Percentiles rank a stretch among this genome's conserved stretches.
phyloP scores from a whole-genome alignment of 2,888 invertebrate genomes.

The Abrostola tripartita region DNA sequence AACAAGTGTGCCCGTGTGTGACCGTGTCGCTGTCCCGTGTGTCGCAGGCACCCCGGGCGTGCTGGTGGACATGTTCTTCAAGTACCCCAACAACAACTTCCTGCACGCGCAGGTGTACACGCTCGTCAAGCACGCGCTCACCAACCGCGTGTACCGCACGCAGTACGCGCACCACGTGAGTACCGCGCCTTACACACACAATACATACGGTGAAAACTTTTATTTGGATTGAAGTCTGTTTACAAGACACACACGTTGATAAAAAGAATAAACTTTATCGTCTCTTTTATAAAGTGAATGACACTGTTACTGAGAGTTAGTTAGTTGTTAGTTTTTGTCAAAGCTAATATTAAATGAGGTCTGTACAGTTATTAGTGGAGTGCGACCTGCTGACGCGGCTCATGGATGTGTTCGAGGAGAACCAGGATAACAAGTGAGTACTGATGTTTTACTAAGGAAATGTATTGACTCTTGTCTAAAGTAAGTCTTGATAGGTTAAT shows the following conservation, averaged over 20 bases:
- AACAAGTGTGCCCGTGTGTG: neutral
- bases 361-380: slow-evolving; percentile 91
- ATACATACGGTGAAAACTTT: too few species aligned
- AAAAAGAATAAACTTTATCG: too few species aligned
- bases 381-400: slow-evolving; percentile 94
- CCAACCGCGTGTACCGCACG: slow-evolving; percentile 67
- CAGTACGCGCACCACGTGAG: slow-evolving; percentile 71
- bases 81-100: slow-evolving; percentile 98
- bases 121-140: slow-evolving; percentile 92
- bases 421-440: slow-evolving; percentile 93
- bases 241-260: too few species aligned
- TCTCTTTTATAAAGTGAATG: neutral
- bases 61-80: slow-evolving; percentile 95
- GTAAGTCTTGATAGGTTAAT: too few species aligned
- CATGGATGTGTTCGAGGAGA: slow-evolving; percentile 94
- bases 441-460: neutral
- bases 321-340: too few species aligned
- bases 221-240: too few species aligned
- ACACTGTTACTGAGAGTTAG: too few species aligned
- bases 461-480: too few species aligned
- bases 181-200: slow-evolving; percentile 34
- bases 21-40: too few species aligned
- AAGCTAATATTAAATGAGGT: neutral
- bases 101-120: slow-evolving; percentile 96
- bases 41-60: slow-evolving; percentile 87